These are phyloP conservation scores for crab-eating macaque (Macaca fascicularis) DNA, from an alignment of 2,113 vertebrate species.

Conservation along the genomic window T2T-MFA8v1.1 NC_088395.1:30938501-30939000, in stretches of 20 bases:
- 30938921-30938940: not conserved
- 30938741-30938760: slow-evolving; percentile 73
- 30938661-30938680: slow-evolving; percentile 46
- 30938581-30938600: slow-evolving; percentile 47
- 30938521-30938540: slow-evolving; percentile 34
- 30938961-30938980: not conserved
- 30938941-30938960: slow-evolving; percentile 52
- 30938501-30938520: slow-evolving; percentile 36
- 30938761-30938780: slow-evolving; percentile 71
- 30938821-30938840: slow-evolving; percentile 69
- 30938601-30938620: slow-evolving; percentile 41
- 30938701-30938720: slow-evolving; percentile 57
- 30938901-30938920: slow-evolving; percentile 64
- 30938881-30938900: slow-evolving; percentile 51
- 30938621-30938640: slow-evolving; percentile 59
- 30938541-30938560: slow-evolving; percentile 51
- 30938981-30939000: slow-evolving; percentile 48
- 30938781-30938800: slow-evolving; percentile 59
- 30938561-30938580: not conserved
- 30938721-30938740: slow-evolving; percentile 69
- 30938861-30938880: slow-evolving; percentile 59
- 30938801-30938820: slow-evolving; percentile 52
- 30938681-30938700: slow-evolving; percentile 46
- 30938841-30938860: slow-evolving; percentile 69
- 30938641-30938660: slow-evolving; percentile 63